A percentile compares a stretch with the other conserved stretches of the same genome.
Evolutionary conservation across 2,888 invertebrate genomes (phyloP).

Genomic region (Yponomeuta evonymella): DNA sequence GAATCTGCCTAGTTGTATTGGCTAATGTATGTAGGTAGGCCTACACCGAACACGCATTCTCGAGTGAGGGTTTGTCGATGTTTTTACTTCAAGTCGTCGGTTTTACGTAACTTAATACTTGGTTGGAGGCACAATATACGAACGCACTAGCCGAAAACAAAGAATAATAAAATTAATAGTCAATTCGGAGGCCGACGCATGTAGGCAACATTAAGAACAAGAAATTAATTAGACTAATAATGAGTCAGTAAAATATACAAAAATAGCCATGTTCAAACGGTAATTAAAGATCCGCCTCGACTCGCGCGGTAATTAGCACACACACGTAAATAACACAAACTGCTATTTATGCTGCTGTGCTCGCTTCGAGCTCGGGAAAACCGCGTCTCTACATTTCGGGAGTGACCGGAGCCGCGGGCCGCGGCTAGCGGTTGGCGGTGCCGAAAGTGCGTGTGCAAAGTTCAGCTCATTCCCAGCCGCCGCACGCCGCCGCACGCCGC

Average conservation of each 20-base stretch:
- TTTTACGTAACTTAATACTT: too few relatives aligned
- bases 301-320: conserved; percentile 10
- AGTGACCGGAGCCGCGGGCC: neutral
- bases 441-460: conserved; percentile 30
- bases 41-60: too few relatives aligned
- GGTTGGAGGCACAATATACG: too few relatives aligned
- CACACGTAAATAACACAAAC: neutral
- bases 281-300: conserved; percentile 18
- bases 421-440: neutral
- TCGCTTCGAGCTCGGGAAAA: neutral
- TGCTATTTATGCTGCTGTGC: neutral
- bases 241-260: conserved; percentile 22
- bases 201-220: conserved; percentile 18
- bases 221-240: conserved; percentile 24
- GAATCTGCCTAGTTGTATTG: too few relatives aligned
- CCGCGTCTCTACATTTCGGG: neutral
- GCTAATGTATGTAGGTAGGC: too few relatives aligned
- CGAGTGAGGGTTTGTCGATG: too few relatives aligned
- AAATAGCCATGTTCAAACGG: conserved; percentile 21
- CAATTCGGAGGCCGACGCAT: conserved; percentile 2
- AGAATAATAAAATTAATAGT: conserved; percentile 6
- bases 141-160: too few relatives aligned
- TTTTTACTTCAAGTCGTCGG: too few relatives aligned
- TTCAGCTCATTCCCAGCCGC: conserved; percentile 41
- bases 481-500: too few relatives aligned